These are phyloP conservation scores for Acanthopleura granulata DNA, from an alignment of 2,888 invertebrate genomes.

Conservation along the genomic window DNA sequence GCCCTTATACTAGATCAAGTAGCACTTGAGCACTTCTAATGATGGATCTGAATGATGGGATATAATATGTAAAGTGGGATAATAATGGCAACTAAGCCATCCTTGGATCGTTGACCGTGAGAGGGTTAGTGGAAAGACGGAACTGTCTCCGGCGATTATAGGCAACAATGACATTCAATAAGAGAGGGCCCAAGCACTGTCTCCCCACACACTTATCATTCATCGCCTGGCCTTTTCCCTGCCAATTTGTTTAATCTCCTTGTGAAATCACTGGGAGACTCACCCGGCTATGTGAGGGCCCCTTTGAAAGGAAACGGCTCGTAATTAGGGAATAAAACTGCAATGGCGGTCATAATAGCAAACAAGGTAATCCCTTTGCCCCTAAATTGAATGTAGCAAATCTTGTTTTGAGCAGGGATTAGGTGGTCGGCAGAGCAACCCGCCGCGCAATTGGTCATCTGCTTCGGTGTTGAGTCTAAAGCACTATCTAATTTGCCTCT, in stretches of 20 bases:
- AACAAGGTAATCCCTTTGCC: slow-evolving; percentile 42
- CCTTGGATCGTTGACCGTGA: background rate
- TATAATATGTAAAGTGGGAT: no score
- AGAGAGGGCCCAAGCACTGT: background rate
- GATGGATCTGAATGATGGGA: no score
- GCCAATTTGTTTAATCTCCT: slow-evolving; percentile 17
- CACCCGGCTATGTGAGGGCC: background rate
- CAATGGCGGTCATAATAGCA: slow-evolving; percentile 38
- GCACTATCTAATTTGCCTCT: slow-evolving; percentile 45
- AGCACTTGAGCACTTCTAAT: no score
- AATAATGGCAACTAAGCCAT: background rate
- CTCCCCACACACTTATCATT: slow-evolving; percentile 13
- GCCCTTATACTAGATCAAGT: no score
- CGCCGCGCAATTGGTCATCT: slow-evolving; percentile 36
- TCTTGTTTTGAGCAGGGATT: slow-evolving; percentile 39
- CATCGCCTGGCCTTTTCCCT: slow-evolving; percentile 6
- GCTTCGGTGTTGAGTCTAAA: slow-evolving; percentile 36
- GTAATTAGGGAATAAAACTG: slow-evolving; percentile 47
- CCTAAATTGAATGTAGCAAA: slow-evolving; percentile 45
- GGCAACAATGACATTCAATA: slow-evolving; percentile 2
- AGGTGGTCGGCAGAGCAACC: slow-evolving; percentile 31
- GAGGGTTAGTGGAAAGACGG: background rate
- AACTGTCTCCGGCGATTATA: background rate
- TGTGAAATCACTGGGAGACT: background rate
- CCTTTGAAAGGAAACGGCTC: slow-evolving; percentile 30